Evolutionary conservation across 2,888 invertebrate genomes (phyloP).

Genomic region (Antitype chi): DNA sequence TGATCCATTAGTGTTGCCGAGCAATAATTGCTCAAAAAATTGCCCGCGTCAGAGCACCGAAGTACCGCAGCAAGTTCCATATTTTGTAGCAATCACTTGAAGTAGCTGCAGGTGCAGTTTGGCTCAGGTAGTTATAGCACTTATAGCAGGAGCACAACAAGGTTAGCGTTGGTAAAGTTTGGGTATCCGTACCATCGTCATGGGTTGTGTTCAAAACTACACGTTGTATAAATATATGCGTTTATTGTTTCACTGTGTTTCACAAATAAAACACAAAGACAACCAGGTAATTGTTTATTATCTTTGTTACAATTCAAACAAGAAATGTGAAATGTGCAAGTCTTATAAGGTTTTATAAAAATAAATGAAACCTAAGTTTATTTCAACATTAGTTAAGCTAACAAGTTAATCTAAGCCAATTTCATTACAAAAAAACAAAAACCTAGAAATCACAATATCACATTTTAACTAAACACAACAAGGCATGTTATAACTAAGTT

Average conservation of each 20-base stretch:
- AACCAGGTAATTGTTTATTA: slow-evolving; percentile 87
- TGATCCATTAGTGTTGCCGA: too few species aligned
- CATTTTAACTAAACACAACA: slow-evolving; percentile 88
- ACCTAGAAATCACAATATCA: slow-evolving; percentile 86
- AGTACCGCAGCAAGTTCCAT: not conserved
- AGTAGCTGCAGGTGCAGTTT: not conserved
- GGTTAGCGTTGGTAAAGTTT: not conserved
- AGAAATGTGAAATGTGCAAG: slow-evolving; percentile 85
- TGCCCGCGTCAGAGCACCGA: too few species aligned
- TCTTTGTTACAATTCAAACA: slow-evolving; percentile 85
- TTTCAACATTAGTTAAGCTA: slow-evolving; percentile 82
- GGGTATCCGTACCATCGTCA: too few species aligned
- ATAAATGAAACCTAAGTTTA: slow-evolving; percentile 86
- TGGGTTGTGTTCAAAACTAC: not conserved
- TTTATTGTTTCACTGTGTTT: not conserved
- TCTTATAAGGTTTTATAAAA: slow-evolving; percentile 86
- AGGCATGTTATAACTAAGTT: slow-evolving; percentile 78
- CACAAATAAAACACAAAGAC: slow-evolving; percentile 52
- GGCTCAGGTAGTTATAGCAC: not conserved
- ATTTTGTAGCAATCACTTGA: not conserved
- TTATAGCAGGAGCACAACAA: not conserved
- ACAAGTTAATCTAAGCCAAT: slow-evolving; percentile 81
- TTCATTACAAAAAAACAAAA: slow-evolving; percentile 79
- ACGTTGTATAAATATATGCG: not conserved
- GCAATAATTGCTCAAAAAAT: too few species aligned